Base-by-base conservation (phyloP, 2,113 vertebrate species). In the Chroicocephalus ridibundus region DNA sequence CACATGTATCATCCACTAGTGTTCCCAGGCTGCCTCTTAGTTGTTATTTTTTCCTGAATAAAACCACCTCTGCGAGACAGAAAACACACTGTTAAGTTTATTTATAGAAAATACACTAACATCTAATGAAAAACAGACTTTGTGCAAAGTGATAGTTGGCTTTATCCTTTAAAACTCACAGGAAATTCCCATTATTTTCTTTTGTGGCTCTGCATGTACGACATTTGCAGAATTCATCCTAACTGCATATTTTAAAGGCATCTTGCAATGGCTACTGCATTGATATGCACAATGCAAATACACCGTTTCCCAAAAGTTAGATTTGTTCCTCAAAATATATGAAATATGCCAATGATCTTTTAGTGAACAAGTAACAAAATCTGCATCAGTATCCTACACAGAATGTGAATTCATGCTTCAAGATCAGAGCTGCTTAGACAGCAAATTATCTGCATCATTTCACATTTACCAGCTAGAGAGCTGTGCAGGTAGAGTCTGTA, bases 391-490 rank as follows among this genome's bases (percentile, higher is more conserved):
- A 82, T 60, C 90, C 91, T 47, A 94, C 42, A 78, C 86, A 96
- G 82, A 94, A 92, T 75, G 47, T 64, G 70, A 97, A 97, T 88
- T 94, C 89, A 90, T 70, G 69, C 91, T 97, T 96, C 95, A 97
- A 96, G 95, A 88, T 95, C 91, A 87, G 95, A 97, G 78, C 82
- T 82, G 85, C 87, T 97, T 95, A 88, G 89, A 91, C 36, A 97
- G 72, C 95, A 97, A 97, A 97, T 98, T 97, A 97, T 88, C 65
- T 95, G 86, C 82, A 95, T 94, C 94, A 96, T 85, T 97, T 97
- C 96, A 96, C 93, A 88, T 72, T 88, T 38, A 95, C 80, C 76
- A 94, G 70, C 93, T 95, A 90, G 88, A 97, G 70, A 86, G 34
- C 72, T 94, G 93, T 79, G 94, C 94, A 97, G 71, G 93, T 96